A percentile compares a stretch with the other conserved stretches of the same genome.
phyloP scores from a whole-genome alignment of 2,888 invertebrate species.

The Xylocampa areola region DNA sequence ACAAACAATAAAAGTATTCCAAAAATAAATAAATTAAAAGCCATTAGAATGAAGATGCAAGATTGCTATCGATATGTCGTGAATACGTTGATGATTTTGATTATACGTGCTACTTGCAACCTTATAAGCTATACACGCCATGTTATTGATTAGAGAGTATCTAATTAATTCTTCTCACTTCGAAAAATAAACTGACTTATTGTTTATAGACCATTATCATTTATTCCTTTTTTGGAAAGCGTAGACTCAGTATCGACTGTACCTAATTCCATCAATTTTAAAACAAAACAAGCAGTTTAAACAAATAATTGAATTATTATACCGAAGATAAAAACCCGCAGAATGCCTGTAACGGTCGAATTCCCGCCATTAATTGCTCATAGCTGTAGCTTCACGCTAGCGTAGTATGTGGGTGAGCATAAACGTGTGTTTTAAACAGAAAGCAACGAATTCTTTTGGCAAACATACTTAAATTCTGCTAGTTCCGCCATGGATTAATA shows the following conservation, averaged over 20 bases:
- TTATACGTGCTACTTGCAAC: too few species aligned
- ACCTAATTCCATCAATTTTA: constrained; percentile 1
- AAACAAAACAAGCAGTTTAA: constrained; percentile 11
- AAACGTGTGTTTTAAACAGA: constrained; percentile 33
- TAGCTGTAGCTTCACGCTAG: constrained; percentile 50
- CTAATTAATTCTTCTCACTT: too few species aligned
- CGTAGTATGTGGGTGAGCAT: constrained; percentile 51
- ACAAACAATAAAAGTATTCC: too few species aligned
- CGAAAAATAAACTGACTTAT: too few species aligned
- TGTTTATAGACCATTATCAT: too few species aligned
- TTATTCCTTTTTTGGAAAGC: background rate
- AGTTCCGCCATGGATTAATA: too few species aligned
- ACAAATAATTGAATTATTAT: constrained; percentile 35
- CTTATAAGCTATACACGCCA: too few species aligned
- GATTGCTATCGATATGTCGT: too few species aligned
- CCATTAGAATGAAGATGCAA: too few species aligned
- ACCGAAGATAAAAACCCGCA: constrained; percentile 26
- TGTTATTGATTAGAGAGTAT: too few species aligned
- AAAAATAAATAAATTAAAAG: too few species aligned
- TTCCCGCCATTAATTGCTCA: constrained; percentile 42
- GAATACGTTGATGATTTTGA: too few species aligned
- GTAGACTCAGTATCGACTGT: background rate
- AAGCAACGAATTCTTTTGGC: constrained; percentile 31
- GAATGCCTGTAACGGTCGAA: constrained; percentile 49
- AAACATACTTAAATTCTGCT: background rate